phyloP scores from a whole-genome alignment of 37 sponge, comb jelly and placozoan species.

The Ianthella basta region DNA sequence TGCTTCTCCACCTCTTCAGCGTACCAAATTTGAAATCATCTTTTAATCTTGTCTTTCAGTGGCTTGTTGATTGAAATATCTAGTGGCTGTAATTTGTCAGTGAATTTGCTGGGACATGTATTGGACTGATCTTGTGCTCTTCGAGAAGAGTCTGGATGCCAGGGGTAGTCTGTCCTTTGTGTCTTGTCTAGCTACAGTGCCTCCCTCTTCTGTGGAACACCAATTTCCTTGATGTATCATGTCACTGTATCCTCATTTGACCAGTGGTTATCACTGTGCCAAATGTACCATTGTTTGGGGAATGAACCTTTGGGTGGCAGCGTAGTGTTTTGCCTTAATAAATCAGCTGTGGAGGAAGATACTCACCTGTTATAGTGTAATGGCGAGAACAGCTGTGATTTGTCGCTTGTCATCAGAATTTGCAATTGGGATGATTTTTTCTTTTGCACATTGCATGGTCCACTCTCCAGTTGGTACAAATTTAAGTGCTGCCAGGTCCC shows the following conservation, averaged over 20 bases:
- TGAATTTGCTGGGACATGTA: constrained; percentile 46
- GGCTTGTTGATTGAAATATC: constrained; percentile 52
- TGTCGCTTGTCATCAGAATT: constrained; percentile 67
- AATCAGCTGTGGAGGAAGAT: constrained; percentile 55
- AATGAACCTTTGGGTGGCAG: constrained; percentile 38
- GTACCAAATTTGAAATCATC: too few species aligned
- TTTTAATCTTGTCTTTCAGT: constrained; percentile 32
- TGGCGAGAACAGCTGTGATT: constrained; percentile 57
- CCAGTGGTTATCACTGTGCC: constrained; percentile 58
- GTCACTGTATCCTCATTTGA: constrained; percentile 64
- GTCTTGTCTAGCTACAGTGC: constrained; percentile 15
- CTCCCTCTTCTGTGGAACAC: constrained; percentile 8
- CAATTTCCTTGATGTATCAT: constrained; percentile 38
- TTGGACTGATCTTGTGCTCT: constrained; percentile 12
- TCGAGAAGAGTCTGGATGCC: not conserved
- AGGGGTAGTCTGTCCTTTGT: not conserved
- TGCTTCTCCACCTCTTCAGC: constrained; percentile 40
- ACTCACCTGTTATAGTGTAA: constrained; percentile 43
- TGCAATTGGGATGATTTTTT: constrained; percentile 50
- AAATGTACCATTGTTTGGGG: constrained; percentile 56
- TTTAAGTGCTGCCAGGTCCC: constrained; percentile 67
- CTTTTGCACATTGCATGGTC: constrained; percentile 55
- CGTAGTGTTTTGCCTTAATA: constrained; percentile 44
- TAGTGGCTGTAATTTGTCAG: constrained; percentile 50
- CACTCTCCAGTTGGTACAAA: constrained; percentile 54